Base-by-base conservation (phyloP, 1,140 invertebrate species). In the Drosophila carrolli region DNA sequence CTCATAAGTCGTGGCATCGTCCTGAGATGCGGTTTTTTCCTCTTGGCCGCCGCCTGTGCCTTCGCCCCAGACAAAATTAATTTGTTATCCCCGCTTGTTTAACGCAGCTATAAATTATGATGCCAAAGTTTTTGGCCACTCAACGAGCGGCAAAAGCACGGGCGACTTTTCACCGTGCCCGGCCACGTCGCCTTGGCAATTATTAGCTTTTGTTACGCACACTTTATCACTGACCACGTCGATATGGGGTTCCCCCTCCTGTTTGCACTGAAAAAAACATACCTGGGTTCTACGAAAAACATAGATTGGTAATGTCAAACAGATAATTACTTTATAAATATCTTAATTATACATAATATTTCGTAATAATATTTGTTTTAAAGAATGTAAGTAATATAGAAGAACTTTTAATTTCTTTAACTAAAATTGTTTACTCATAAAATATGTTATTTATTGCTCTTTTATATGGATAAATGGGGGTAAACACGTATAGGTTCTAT, bases 101-200 rank as follows among this genome's bases (percentile, higher is more conserved):
- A 89, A 89, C 84, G 84, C 85, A 89, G 85, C 84, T 90, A 89
- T 89, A 89, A 89, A 89, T 89, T 89, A 89, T 89, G 84, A 89
- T 90, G 81, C 85, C 84, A 76, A 86, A 88, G 72, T 88, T 88
- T 88, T 89, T 74, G 83, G 83, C 83, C 83, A 89, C 83, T 86
- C 79, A 89, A 89, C 81, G 78, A 83, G 75, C 74, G 80, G 73
- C 68, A 54, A 70, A n/a, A 41, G 41, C 32, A 44, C 16, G 62
- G 44, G 46, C 55, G 78, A 72, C 70, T 88, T 82, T 85, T 82
- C 70, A 88, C 63, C 70, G 79, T 86, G 83, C 70, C 79, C 78
- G 54, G 75, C 83, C 74, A 85, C 82, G 83, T 88, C 81, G 82
- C 83, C 63, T 59, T 70, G 84, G 84, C 83, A 88, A 89, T 88